Evolutionary conservation across 2,113 vertebrate genomes (phyloP), one percentile per base, ranked within the genome.

Genomic region (Actenoides hombroni): DNA sequence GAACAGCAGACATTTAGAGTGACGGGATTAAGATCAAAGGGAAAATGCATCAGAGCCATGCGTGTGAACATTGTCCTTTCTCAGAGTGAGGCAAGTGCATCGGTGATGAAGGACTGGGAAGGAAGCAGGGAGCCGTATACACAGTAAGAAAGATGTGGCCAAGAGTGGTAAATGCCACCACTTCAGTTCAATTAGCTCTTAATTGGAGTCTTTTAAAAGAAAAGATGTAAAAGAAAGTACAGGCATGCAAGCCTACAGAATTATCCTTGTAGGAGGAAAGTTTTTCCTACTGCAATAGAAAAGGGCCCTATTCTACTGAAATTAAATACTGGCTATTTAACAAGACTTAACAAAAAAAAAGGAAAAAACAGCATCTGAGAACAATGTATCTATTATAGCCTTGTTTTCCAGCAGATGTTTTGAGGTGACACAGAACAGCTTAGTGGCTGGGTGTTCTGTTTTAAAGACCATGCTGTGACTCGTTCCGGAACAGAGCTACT

Each of bases 341-440:
- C 81, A 92, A 84, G 74, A 69, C 83, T 79, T 60, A 80, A 71
- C 59, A 71, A 95, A 95, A 97, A 37, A 97, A 87, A 37, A 57
- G 56, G 25, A 83, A 76, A 75, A 95, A 91, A 46, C 31, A 64
- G 24, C 33, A 60, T 88, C 46, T 54, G 74, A 40, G 90, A 97
- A 97, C 97, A 98, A 96, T 94, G 94, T 86, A 75, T 84, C 93
- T 96, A 94, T 97, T 98, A 96, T 97, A 87, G 82, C 91, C 71
- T 68, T 95, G 93, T 96, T 98, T 97, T 97, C 85, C 95, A 97
- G 92, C 93, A 92, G 95, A 95, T 96, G 93, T 96, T 94, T 95
- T 84, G 92, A 96, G 94, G 94, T 93, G 89, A 96, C 96, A 93
- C 82, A 94, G 90, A 92, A 81, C 86, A 94, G 86, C 88, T 95